These are phyloP conservation scores for Spea hammondii DNA, from an alignment of 2,797 vertebrate genomes.

Conservation along the genomic window DNA sequence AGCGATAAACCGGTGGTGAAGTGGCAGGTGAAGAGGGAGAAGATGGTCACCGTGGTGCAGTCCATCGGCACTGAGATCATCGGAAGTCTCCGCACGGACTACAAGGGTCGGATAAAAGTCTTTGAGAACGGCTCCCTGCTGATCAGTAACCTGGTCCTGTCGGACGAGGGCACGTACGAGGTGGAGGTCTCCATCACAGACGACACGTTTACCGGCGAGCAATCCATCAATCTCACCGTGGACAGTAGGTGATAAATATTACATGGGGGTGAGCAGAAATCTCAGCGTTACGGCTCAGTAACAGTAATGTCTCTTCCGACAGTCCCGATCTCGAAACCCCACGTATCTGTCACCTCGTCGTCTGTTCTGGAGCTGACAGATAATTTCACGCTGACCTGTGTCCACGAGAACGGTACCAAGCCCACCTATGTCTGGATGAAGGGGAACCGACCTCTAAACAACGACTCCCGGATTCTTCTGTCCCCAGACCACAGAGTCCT, in stretches of 20 bases:
- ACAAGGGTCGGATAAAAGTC: constrained; percentile 85
- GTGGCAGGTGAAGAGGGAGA: constrained; percentile 92
- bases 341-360: constrained; percentile 85
- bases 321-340: constrained; percentile 92
- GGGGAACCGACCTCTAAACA: constrained; percentile 82
- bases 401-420: constrained; percentile 91
- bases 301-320: neutral
- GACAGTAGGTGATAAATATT: constrained; percentile 74
- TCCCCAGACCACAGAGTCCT: constrained; percentile 90
- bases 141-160: constrained; percentile 83
- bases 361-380: constrained; percentile 94
- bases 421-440: constrained; percentile 90
- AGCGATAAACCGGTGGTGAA: constrained; percentile 89
- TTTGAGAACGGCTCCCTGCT: constrained; percentile 90
- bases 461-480: constrained; percentile 86
- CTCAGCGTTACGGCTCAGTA: no score
- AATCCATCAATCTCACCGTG: constrained; percentile 88
- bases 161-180: constrained; percentile 88
- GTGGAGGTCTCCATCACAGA: constrained; percentile 98
- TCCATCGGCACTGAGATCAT: constrained; percentile 91
- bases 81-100: constrained; percentile 88
- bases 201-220: constrained; percentile 92
- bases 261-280: neutral
- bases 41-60: constrained; percentile 90
- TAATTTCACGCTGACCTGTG: constrained; percentile 88